These are phyloP conservation scores for Pan paniscus DNA, from an alignment of 2,113 vertebrate genomes.

Conservation along the genomic window DNA sequence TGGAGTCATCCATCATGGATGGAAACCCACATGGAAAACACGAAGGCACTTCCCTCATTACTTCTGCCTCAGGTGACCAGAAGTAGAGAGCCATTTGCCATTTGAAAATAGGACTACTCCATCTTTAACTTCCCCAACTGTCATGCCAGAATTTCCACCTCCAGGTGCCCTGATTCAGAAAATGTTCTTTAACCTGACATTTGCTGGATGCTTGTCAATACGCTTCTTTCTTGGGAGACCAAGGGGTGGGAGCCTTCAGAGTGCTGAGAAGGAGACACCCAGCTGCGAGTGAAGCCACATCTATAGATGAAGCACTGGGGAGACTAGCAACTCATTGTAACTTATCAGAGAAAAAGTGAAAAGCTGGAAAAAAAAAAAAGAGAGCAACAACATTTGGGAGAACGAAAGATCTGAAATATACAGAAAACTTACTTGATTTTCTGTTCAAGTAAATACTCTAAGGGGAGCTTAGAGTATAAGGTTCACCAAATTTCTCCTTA, in stretches of 20 bases:
- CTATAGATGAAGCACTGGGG: neutral
- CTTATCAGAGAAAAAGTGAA: neutral
- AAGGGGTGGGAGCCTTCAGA: neutral
- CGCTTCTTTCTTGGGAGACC: neutral
- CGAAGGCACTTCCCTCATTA: neutral
- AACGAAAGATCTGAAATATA: neutral
- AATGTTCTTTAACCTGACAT: neutral
- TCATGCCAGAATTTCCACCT: neutral
- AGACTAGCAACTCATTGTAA: neutral
- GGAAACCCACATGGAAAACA: neutral
- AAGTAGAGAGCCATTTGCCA: neutral
- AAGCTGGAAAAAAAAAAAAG: neutral
- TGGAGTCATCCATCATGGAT: too few relatives aligned
- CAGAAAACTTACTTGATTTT: neutral
- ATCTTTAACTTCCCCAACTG: neutral
- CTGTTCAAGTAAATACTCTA: neutral
- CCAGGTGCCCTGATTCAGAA: neutral
- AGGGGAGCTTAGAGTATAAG: neutral
- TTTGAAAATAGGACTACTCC: neutral
- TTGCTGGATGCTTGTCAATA: neutral
- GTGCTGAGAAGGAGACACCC: accelerated
- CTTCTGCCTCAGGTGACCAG: neutral
- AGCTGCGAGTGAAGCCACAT: neutral
- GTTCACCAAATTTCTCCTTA: neutral
- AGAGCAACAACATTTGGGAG: neutral